Base-by-base conservation (phyloP, 37 sponge, comb jelly and placozoan genomes). In the Petrosia ficiformis region DNA sequence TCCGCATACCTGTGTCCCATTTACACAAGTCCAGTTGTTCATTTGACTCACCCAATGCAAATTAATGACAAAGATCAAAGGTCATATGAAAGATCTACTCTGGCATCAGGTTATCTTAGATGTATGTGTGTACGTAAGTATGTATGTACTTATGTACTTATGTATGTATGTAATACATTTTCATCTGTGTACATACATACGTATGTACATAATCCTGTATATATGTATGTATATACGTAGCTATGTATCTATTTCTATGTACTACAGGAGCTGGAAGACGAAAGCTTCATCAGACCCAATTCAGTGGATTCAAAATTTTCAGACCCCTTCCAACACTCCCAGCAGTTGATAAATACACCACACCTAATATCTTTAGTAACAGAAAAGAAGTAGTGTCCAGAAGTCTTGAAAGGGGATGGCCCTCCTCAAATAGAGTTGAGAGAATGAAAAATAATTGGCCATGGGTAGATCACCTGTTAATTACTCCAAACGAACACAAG, bases 61-160 rank as follows among this genome's bases (percentile, higher is more conserved):
- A 22, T n/a, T 29, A 25, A 8, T 57, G 14, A 14, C 14, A 6
- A 28, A 1, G 36, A 67, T 24, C 6, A 36, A 25, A 29, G 57
- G 26, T 1, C 81, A 37, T 87, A 87, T 38, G 44, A 71, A 37
- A 71, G 74, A 65, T 35, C 33, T 26, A 87, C 75, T 43, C 70
- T 77, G 10, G 80, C 81, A 67, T 81, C 88, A 82, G 82, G 88
- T 87, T 2, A 44, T 65, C 0, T 5, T 44, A 59, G n/a, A n/a
- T n/a, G n/a, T n/a, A n/a, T n/a, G n/a, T n/a, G n/a, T n/a, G n/a
- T n/a, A n/a, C n/a, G n/a, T n/a, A n/a, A n/a, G n/a, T n/a, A n/a
- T n/a, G n/a, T n/a, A n/a, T n/a, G n/a, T n/a, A n/a, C n/a, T n/a
- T n/a, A n/a, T n/a, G n/a, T n/a, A n/a, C n/a, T n/a, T n/a, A n/a